Conservation (phyloP, 2,888 invertebrate genomes). For the Drymonia ruficornis region DNA sequence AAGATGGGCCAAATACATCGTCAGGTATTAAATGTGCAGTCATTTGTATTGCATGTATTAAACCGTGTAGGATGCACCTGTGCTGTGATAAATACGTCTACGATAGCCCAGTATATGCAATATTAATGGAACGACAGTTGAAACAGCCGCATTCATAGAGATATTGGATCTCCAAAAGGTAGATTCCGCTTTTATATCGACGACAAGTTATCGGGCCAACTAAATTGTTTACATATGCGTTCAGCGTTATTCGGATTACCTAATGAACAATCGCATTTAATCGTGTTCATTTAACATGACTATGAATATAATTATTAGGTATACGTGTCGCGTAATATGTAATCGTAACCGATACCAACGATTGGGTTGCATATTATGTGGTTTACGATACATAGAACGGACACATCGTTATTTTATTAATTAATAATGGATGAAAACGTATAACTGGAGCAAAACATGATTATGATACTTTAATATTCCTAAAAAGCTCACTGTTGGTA, state of each 20-base stretch:
- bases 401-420: too few species aligned
- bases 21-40: conserved; percentile 20
- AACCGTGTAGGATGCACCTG: conserved; percentile 14
- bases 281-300: conserved; percentile 33
- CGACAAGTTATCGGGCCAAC: too few species aligned
- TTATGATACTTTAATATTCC: background rate
- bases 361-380: conserved; percentile 20
- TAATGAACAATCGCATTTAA: conserved; percentile 40
- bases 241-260: conserved; percentile 39
- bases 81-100: conserved; percentile 22
- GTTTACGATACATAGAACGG: background rate
- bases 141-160: too few species aligned
- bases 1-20: background rate
- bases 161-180: too few species aligned
- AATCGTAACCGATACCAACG: conserved; percentile 17
- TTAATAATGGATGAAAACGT: too few species aligned
- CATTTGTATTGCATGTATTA: conserved; percentile 12
- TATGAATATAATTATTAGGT: conserved; percentile 35
- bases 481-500: background rate
- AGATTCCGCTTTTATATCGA: background rate
- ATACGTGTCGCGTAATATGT: conserved; percentile 18
- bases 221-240: too few species aligned
- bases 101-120: conserved; percentile 13
- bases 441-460: too few species aligned
- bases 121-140: too few species aligned